Evolutionary conservation across 1,140 invertebrate genomes (phyloP).

Genomic region (Armadillidium nasatum): DNA sequence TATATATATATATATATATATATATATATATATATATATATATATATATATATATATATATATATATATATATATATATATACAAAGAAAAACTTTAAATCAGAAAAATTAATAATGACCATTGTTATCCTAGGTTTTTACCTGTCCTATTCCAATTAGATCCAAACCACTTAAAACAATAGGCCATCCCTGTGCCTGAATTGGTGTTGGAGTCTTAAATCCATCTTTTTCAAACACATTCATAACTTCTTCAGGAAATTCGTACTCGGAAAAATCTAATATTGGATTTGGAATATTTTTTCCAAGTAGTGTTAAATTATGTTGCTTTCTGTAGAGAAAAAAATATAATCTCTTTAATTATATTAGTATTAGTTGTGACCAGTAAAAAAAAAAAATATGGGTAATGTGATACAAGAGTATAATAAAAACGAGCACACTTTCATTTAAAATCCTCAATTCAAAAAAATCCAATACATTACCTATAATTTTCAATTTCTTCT

Average conservation of each 20-base stretch:
- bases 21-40: no score
- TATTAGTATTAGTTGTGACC: not conserved
- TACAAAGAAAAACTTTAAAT: no score
- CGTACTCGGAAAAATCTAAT: conserved; percentile 45
- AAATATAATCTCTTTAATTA: not conserved
- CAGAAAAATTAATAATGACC: no score
- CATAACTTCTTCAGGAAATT: conserved; percentile 39
- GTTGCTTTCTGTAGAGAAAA: not conserved
- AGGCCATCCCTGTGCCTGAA: conserved; percentile 54
- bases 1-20: no score
- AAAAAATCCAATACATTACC: not conserved
- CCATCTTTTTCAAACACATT: conserved; percentile 34
- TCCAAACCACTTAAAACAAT: conserved; percentile 57
- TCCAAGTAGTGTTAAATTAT: conserved; percentile 51
- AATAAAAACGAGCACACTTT: no score
- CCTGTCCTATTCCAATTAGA: conserved; percentile 57
- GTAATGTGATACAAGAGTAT: no score
- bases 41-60: no score
- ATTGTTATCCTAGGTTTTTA: no score
- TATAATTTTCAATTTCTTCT: not conserved
- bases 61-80: no score
- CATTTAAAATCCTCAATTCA: not conserved
- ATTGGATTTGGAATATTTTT: conserved; percentile 52
- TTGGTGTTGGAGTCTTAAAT: conserved; percentile 55
- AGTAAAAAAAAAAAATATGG: not conserved